Conservation (phyloP, 1,140 invertebrate genomes). For the Panulirus ornatus region DNA sequence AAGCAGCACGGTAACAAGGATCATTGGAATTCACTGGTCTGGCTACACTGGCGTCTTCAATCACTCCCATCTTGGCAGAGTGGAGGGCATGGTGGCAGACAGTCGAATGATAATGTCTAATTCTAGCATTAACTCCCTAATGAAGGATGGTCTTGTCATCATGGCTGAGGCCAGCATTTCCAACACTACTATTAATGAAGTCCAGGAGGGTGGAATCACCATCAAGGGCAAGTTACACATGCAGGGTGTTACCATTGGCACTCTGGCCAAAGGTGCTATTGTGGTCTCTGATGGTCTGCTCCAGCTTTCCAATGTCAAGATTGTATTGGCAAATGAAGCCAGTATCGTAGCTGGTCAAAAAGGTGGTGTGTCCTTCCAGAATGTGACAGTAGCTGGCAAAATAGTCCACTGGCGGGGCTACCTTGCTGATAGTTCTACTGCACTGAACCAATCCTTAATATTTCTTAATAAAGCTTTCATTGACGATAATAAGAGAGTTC, state of each 20-base stretch:
- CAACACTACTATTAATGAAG: slow-evolving; percentile 36
- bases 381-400: slow-evolving; percentile 55
- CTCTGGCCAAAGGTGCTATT: slow-evolving; percentile 32
- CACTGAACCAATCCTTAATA: slow-evolving; percentile 33
- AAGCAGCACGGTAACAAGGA: not conserved
- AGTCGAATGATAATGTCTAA: slow-evolving; percentile 61
- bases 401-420: slow-evolving; percentile 47
- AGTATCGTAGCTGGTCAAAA: slow-evolving; percentile 39
- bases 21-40: slow-evolving; percentile 50
- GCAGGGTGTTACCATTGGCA: slow-evolving; percentile 46
- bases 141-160: slow-evolving; percentile 20
- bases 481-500: not conserved
- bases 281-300: slow-evolving; percentile 34
- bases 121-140: slow-evolving; percentile 11
- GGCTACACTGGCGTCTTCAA: slow-evolving; percentile 63
- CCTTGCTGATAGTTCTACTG: not conserved
- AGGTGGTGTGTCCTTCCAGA: slow-evolving; percentile 51
- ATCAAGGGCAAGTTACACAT: slow-evolving; percentile 21
- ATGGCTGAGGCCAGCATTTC: slow-evolving; percentile 39
- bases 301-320: slow-evolving; percentile 39
- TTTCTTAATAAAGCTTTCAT: slow-evolving; percentile 26
- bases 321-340: slow-evolving; percentile 5
- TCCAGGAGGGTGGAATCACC: slow-evolving; percentile 21
- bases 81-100: slow-evolving; percentile 36
- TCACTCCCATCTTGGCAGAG: slow-evolving; percentile 34